These are phyloP conservation scores for Sesamia nonagrioides DNA, from an alignment of 1,140 invertebrate genomes.

Conservation along the genomic window DNA sequence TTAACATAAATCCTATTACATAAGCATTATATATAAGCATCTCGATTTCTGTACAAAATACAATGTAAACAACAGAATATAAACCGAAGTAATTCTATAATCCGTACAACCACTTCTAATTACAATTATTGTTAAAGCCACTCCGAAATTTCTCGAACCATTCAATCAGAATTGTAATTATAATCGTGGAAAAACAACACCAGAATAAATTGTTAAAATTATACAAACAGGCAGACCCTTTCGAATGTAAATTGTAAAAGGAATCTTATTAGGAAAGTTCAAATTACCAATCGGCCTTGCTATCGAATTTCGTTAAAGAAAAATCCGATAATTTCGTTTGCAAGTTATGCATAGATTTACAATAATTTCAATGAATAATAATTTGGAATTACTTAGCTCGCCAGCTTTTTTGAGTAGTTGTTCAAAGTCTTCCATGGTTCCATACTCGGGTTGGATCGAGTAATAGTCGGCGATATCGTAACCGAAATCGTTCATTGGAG, in stretches of 20 bases:
- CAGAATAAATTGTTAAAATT: constrained; percentile 46
- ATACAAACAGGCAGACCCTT: constrained; percentile 30
- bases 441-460: constrained; percentile 88
- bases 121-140: constrained; percentile 17
- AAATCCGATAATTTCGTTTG: constrained; percentile 56
- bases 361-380: constrained; percentile 56
- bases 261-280: constrained; percentile 54
- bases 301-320: constrained; percentile 49
- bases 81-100: not conserved
- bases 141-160: constrained; percentile 8
- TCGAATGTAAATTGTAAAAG: constrained; percentile 41
- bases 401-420: constrained; percentile 85
- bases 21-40: constrained; percentile 4
- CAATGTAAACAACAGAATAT: constrained; percentile 8
- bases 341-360: constrained; percentile 66
- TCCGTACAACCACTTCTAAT: not conserved
- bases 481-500: constrained; percentile 90
- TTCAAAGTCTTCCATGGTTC: constrained; percentile 90
- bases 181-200: constrained; percentile 34
- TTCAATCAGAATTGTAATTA: constrained; percentile 38
- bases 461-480: constrained; percentile 90
- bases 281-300: constrained; percentile 47
- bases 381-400: constrained; percentile 77
- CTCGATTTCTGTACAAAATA: not conserved
- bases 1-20: not conserved